Evolutionary conservation across 2,888 invertebrate species (phyloP).

Genomic region (Limnephilus auricula): DNA sequence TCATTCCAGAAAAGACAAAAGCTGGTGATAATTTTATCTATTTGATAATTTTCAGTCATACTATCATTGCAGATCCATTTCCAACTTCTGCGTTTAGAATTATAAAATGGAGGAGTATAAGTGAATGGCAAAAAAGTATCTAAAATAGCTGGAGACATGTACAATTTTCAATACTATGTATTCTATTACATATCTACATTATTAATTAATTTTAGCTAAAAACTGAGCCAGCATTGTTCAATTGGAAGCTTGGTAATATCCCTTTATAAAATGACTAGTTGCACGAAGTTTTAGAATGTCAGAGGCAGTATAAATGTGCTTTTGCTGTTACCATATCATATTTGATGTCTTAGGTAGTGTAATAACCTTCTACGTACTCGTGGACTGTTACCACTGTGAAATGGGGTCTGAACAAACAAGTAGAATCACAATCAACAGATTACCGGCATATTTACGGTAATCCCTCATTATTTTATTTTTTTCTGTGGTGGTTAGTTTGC

Average conservation of each 20-base stretch:
- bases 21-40: no score
- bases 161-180: neutral
- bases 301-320: neutral
- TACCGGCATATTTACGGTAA: neutral
- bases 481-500: neutral
- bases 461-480: neutral
- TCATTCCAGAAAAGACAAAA: no score
- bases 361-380: neutral
- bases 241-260: neutral
- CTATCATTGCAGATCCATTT: no score
- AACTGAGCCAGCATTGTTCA: neutral
- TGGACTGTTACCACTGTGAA: neutral
- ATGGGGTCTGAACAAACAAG: neutral
- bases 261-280: neutral
- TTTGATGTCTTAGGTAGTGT: neutral
- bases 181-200: neutral
- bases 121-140: no score
- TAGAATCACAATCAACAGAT: neutral
- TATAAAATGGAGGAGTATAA: no score
- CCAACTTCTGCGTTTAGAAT: no score
- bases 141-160: no score
- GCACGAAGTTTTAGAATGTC: neutral
- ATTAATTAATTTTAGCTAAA: neutral
- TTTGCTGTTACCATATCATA: neutral
- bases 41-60: neutral